Evolutionary conservation across 2,113 vertebrate genomes (phyloP).

Genomic region (Cygnus atratus): DNA sequence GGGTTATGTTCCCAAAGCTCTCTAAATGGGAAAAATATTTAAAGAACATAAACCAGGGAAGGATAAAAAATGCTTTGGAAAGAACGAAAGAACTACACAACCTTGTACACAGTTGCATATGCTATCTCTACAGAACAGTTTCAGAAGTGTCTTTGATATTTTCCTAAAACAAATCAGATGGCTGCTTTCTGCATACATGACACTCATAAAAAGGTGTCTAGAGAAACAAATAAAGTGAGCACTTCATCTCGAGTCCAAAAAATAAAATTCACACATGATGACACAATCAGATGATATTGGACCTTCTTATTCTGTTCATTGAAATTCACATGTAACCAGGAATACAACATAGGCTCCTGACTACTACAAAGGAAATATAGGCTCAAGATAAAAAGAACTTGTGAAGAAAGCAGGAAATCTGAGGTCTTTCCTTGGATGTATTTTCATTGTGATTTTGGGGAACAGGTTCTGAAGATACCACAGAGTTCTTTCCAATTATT

Average conservation of each 20-base stretch:
- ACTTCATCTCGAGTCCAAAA: neutral
- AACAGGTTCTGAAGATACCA: neutral
- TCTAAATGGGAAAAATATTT: constrained; percentile 19
- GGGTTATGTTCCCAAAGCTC: constrained; percentile 18
- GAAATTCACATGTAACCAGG: neutral
- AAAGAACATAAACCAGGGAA: constrained; percentile 20
- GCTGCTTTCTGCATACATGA: neutral
- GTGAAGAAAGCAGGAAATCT: neutral
- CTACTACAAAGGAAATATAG: neutral
- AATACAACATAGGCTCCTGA: neutral
- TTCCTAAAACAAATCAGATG: neutral
- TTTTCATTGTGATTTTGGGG: neutral
- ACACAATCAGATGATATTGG: neutral
- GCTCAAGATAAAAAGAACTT: neutral
- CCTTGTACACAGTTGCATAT: neutral
- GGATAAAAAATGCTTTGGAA: constrained; percentile 8
- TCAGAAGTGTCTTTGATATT: neutral
- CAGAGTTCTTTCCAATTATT: neutral
- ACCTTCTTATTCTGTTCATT: neutral
- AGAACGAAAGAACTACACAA: neutral
- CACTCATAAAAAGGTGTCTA: neutral
- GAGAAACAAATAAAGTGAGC: neutral
- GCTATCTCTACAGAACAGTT: neutral
- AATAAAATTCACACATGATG: neutral
- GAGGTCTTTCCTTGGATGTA: neutral